These are phyloP conservation scores for Drosophila ustulata DNA, from an alignment of 2,888 invertebrate genomes.

Conservation along the genomic window DNA sequence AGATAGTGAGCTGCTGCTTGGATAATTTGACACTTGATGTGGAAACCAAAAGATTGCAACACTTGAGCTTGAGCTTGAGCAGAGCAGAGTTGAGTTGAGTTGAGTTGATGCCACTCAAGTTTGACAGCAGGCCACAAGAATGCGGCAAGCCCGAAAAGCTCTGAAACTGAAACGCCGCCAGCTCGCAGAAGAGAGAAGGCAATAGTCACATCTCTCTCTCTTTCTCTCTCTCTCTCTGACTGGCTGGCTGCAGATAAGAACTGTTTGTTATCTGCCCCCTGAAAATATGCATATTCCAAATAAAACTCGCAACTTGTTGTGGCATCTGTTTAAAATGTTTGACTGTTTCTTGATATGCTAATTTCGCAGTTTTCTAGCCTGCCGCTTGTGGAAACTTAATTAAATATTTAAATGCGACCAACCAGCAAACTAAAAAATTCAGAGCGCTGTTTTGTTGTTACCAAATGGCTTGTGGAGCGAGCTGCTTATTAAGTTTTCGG, in stretches of 20 bases:
- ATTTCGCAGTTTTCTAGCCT: constrained; percentile 31
- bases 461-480: constrained; percentile 35
- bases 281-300: constrained; percentile 5
- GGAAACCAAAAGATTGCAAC: constrained; percentile 58
- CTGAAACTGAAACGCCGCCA: constrained; percentile 18
- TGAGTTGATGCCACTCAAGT: constrained; percentile 26
- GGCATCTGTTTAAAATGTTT: constrained; percentile 39
- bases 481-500: constrained; percentile 48
- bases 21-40: constrained; percentile 54
- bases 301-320: constrained; percentile 34
- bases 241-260: constrained; percentile 21
- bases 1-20: constrained; percentile 13
- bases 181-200: neutral
- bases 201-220: neutral
- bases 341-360: constrained; percentile 42
- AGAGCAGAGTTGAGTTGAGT: constrained; percentile 1
- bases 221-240: neutral
- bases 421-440: constrained; percentile 25
- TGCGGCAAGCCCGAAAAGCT: constrained; percentile 35
- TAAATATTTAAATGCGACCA: constrained; percentile 63
- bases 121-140: constrained; percentile 42
- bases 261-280: constrained; percentile 12
- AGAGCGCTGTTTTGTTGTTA: constrained; percentile 31
- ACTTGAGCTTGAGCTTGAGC: constrained; percentile 35
- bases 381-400: constrained; percentile 44